phyloP scores from a whole-genome alignment of 2,113 vertebrate species.

The Donacobius atricapilla region DNA sequence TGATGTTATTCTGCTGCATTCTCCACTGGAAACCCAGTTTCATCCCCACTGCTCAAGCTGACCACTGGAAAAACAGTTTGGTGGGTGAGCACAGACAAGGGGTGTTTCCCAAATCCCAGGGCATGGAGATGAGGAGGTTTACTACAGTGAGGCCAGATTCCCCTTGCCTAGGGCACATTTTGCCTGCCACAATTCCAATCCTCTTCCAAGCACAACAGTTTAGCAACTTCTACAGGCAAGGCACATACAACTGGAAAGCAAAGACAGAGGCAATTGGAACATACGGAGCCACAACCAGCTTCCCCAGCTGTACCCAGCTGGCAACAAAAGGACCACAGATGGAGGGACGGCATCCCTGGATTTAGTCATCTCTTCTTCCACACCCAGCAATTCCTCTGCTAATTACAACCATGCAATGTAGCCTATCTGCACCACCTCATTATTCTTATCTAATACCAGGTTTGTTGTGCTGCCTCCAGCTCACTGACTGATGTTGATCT shows the following conservation, averaged over 20 bases:
- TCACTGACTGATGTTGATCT: background rate
- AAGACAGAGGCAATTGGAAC: background rate
- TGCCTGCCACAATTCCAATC: background rate
- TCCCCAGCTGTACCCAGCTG: background rate
- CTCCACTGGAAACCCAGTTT: fast-evolving
- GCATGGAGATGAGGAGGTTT: background rate
- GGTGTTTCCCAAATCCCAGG: background rate
- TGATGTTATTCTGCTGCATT: background rate
- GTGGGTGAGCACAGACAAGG: background rate
- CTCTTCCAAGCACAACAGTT: background rate
- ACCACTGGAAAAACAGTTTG: background rate
- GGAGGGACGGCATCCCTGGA: background rate
- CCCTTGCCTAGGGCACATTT: background rate
- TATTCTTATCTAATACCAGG: background rate
- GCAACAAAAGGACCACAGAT: background rate
- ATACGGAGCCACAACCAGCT: background rate
- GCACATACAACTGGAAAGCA: background rate
- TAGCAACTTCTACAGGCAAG: background rate
- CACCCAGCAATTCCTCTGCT: background rate
- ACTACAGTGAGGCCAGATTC: background rate
- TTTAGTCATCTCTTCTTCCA: background rate
- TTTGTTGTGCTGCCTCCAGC: background rate
- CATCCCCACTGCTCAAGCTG: background rate
- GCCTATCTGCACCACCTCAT: background rate
- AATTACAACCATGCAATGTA: background rate